phyloP scores from a whole-genome alignment of 2,888 invertebrate genomes.

The Megamerina dolium region DNA sequence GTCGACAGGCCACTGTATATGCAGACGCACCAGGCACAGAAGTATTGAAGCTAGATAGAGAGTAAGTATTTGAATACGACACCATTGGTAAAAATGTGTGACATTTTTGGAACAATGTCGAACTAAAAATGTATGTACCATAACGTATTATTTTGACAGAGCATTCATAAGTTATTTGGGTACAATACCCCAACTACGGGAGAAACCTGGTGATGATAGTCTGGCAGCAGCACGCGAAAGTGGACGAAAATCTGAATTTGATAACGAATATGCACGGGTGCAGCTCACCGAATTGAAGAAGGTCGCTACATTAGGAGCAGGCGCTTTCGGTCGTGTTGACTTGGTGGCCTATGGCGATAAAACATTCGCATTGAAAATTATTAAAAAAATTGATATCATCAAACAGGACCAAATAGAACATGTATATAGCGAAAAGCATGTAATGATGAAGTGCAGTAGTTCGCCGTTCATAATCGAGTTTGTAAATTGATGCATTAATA shows the following conservation, averaged over 20 bases:
- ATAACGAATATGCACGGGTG: constrained; percentile 60
- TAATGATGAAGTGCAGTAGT: constrained; percentile 69
- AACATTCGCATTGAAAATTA: constrained; percentile 76
- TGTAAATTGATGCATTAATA: constrained; percentile 17
- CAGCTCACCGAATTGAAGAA: constrained; percentile 72
- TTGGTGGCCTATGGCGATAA: constrained; percentile 57
- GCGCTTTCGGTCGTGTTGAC: constrained; percentile 88
- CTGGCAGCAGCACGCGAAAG: constrained; percentile 25
- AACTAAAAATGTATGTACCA: not conserved
- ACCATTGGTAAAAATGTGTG: not conserved
- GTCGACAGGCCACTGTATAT: constrained; percentile 83
- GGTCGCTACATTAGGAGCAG: constrained; percentile 82
- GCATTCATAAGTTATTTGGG: constrained; percentile 81
- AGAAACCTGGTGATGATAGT: constrained; percentile 31
- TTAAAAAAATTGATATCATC: constrained; percentile 84
- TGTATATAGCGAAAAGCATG: constrained; percentile 79
- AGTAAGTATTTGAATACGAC: constrained; percentile 57
- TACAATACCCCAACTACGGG: constrained; percentile 51
- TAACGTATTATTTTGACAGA: too few relatives aligned
- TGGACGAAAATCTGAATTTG: constrained; percentile 34
- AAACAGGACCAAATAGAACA: constrained; percentile 85
- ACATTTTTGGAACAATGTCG: not conserved
- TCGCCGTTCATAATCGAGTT: constrained; percentile 77
- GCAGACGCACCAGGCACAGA: constrained; percentile 78
- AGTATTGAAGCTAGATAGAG: constrained; percentile 80